Percentiles rank a stretch among this genome's conserved stretches.
phyloP scores from a whole-genome alignment of 2,113 vertebrate genomes.

The Xyliphius kryptos region DNA sequence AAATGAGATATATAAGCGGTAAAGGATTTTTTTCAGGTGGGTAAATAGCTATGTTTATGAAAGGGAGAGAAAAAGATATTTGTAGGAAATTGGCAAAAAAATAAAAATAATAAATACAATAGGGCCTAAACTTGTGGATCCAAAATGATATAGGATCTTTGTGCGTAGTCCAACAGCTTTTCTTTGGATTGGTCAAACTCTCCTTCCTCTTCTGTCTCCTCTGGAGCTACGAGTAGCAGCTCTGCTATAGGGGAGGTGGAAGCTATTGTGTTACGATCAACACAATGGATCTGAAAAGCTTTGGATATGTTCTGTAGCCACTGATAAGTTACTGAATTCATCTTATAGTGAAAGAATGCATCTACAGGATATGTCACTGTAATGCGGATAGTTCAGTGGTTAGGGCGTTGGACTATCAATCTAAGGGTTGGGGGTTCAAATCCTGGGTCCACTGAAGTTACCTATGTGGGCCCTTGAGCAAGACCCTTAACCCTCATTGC shows the following conservation, averaged over 20 bases:
- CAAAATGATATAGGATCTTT: conserved; percentile 78
- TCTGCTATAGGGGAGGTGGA: conserved; percentile 85
- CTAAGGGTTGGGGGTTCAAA: no score
- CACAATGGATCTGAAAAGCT: conserved; percentile 82
- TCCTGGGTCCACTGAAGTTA: no score
- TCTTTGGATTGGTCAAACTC: conserved; percentile 85
- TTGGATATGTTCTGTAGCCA: conserved; percentile 85
- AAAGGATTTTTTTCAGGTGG: no score
- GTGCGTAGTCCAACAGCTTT: conserved; percentile 81
- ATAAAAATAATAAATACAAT: no score
- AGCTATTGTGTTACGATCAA: conserved; percentile 85
- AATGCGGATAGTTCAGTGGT: no score
- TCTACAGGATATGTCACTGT: conserved; percentile 82
- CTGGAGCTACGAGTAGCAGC: conserved; percentile 79
- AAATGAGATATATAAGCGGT: no score
- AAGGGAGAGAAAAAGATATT: conserved; percentile 53
- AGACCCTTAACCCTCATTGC: no score
- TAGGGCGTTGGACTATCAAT: no score
- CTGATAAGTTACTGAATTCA: conserved; percentile 84
- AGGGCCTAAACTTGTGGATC: conserved; percentile 83
- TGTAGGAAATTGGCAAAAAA: conserved; percentile 82
- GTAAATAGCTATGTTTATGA: no score
- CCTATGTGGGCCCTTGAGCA: no score
- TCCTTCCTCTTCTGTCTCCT: conserved; percentile 79
- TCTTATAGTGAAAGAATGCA: conserved; percentile 84